phyloP scores from a whole-genome alignment of 2,797 vertebrate genomes.

The Pelobates cultripes region DNA sequence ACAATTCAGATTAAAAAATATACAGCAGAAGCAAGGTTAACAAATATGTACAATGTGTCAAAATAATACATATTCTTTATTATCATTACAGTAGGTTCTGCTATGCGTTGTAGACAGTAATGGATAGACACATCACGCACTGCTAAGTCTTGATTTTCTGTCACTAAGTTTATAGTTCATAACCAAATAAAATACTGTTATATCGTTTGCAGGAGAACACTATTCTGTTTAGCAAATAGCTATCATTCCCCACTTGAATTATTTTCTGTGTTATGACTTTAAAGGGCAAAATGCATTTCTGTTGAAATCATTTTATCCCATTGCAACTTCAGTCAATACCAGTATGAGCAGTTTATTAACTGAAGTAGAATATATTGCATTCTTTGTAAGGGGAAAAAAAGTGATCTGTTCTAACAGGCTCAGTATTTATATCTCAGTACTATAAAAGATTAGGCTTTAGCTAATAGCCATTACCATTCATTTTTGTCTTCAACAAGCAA shows the following conservation, averaged over 20 bases:
- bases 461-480: constrained; percentile 62
- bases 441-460: constrained; percentile 53
- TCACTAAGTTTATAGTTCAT: constrained; percentile 42
- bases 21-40: neutral
- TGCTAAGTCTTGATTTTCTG: constrained; percentile 24
- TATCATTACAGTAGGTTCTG: neutral
- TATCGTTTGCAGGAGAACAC: constrained; percentile 38
- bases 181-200: constrained; percentile 52
- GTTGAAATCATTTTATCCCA: neutral
- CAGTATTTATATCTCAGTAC: constrained; percentile 51
- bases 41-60: constrained; percentile 1
- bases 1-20: neutral
- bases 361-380: neutral
- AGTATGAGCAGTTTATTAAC: constrained; percentile 43
- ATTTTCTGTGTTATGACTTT: constrained; percentile 2
- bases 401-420: constrained; percentile 29
- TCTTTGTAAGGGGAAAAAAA: neutral
- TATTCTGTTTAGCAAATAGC: constrained; percentile 52
- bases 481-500: constrained; percentile 50
- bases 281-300: constrained; percentile 35
- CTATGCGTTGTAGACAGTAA: constrained; percentile 17
- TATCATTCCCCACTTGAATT: constrained; percentile 43
- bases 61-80: constrained; percentile 7
- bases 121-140: constrained; percentile 31
- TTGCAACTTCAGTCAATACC: constrained; percentile 11